These are phyloP conservation scores for Contarinia nasturtii DNA, from an alignment of 1,140 invertebrate species.

Conservation along the genomic window DNA sequence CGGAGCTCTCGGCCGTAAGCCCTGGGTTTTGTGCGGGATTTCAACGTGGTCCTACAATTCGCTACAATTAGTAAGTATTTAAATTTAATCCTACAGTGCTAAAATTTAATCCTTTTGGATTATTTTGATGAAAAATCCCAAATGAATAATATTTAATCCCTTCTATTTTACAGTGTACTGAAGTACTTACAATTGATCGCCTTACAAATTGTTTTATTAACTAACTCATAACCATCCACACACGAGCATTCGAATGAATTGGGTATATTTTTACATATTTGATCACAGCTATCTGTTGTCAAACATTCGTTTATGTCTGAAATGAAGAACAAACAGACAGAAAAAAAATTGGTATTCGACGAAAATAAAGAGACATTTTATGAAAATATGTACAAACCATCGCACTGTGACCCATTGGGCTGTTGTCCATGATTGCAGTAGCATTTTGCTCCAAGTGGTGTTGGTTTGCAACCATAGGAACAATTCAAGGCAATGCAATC, in stretches of 20 bases:
- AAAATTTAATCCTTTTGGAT: too few species aligned
- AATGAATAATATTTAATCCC: too few species aligned
- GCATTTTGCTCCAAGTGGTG: slow-evolving; percentile 47
- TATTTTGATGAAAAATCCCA: too few species aligned
- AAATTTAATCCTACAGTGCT: too few species aligned
- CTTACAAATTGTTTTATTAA: slow-evolving; percentile 29
- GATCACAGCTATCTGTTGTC: slow-evolving; percentile 54
- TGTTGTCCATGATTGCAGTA: slow-evolving; percentile 53
- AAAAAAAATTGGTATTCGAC: slow-evolving; percentile 1
- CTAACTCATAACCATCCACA: slow-evolving; percentile 46
- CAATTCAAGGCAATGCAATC: slow-evolving; percentile 38
- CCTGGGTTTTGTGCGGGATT: too few species aligned
- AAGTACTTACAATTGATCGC: slow-evolving; percentile 44
- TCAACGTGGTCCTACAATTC: too few species aligned
- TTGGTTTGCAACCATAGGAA: slow-evolving; percentile 41
- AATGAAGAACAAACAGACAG: slow-evolving; percentile 8
- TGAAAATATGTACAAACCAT: slow-evolving; percentile 26
- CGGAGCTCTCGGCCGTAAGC: too few species aligned
- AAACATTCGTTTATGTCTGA: slow-evolving; percentile 57
- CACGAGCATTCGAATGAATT: slow-evolving; percentile 59
- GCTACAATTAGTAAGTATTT: too few species aligned
- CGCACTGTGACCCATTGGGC: slow-evolving; percentile 37
- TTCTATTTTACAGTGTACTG: neutral
- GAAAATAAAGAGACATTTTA: slow-evolving; percentile 1
- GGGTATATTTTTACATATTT: slow-evolving; percentile 50